Evolutionary conservation across 1,140 invertebrate genomes (phyloP), one percentile per base, ranked within the genome.

Genomic region (Drosophila prosaltans): DNA sequence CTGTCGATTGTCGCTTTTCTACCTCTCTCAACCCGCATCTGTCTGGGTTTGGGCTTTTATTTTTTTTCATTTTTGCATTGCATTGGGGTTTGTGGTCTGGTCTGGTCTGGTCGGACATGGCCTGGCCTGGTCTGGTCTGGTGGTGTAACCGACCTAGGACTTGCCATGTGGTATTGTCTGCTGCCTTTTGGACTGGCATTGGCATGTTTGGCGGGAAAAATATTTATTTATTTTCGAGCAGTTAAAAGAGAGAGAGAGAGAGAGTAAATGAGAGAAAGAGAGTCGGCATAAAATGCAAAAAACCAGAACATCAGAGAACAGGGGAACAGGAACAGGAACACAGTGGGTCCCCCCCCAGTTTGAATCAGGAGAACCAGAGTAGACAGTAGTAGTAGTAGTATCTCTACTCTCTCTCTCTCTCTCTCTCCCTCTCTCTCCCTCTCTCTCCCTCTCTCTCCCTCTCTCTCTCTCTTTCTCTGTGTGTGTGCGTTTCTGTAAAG

Each of bases 61-160:
- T 21, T 48, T 48, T 51, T 26, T 51, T 24, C 41, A 48, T 30
- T 54, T 16, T 45, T 68, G 74, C 69, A 55, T 67, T 39, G 16
- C 40, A 62, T 41, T 65, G 60, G 60, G 43, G 59, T 54, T 32
- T 51, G 69, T 62, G 36, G 57, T 55, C 55, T 55, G 40, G 6
- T 54, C 8, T 51, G 45, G 60, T 45, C 43, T 43, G 36, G 57
- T 45, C 45, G 45, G 40, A 6, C 36, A 1, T 51, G 45, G 60
- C 39, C 45, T 55, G 40, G 10, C 36, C 3, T 51, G 45, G 60
- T 32, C 26, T 26, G 39, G 69, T 66, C 65, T 81, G 74, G 76
- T 69, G 69, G 72, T 88, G 88, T 90, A 90, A 90, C 88, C 88
- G 88, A 90, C 88, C 88, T 90, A 91, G 88, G 88, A 91, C 88